Conservation (phyloP, 2,888 invertebrate species). For the Itoplectis maculator region DNA sequence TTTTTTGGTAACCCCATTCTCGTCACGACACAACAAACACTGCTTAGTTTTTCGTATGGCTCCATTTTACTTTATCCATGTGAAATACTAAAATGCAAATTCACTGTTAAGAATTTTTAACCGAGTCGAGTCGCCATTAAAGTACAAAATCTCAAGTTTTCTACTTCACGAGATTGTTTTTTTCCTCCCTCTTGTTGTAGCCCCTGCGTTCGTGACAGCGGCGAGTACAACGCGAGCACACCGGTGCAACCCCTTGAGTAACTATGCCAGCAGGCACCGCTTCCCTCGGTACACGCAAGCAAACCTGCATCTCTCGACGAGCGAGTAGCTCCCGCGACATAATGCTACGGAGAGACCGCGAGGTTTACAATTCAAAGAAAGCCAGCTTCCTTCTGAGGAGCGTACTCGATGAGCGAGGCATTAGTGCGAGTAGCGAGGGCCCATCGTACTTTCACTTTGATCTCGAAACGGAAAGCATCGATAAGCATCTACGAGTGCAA, state of each 20-base stretch:
- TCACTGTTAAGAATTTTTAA: no score
- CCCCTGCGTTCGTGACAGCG: constrained; percentile 13
- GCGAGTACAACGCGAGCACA: not conserved
- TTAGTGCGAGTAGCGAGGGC: constrained; percentile 67
- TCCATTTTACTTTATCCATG: not conserved
- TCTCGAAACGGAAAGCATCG: constrained; percentile 75
- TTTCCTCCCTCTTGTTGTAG: not conserved
- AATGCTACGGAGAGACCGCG: constrained; percentile 51
- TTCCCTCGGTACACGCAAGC: constrained; percentile 17
- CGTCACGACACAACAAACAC: not conserved
- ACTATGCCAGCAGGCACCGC: constrained; percentile 6
- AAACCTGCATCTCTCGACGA: constrained; percentile 54
- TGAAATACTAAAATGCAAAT: not conserved
- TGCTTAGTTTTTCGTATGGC: not conserved
- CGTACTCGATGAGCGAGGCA: constrained; percentile 71
- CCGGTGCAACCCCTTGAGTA: constrained; percentile 19
- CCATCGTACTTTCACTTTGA: constrained; percentile 73
- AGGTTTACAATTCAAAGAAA: constrained; percentile 74
- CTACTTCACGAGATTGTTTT: constrained; percentile 1
- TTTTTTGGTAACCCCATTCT: not conserved
- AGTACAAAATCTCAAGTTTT: constrained; percentile 18
- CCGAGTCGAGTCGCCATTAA: not conserved
- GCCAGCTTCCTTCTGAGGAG: constrained; percentile 69
- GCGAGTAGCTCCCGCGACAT: constrained; percentile 62
- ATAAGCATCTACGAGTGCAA: constrained; percentile 71